phyloP scores from a whole-genome alignment of 2,888 invertebrate genomes.

The Megastigmus dorsalis region DNA sequence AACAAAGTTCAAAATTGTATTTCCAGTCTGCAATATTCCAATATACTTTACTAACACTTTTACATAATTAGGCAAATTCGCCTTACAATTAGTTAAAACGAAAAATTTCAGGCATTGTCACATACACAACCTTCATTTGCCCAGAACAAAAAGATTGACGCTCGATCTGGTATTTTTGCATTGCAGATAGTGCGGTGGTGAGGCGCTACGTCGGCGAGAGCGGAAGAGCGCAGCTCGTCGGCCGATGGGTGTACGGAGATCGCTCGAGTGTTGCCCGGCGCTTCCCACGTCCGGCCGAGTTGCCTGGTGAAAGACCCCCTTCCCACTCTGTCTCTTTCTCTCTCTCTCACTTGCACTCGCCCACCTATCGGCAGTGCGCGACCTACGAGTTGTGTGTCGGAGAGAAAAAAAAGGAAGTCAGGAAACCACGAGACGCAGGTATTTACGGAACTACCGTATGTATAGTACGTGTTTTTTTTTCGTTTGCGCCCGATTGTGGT shows the following conservation, averaged over 20 bases:
- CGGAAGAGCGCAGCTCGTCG: background rate
- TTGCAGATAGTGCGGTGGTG: slow-evolving; percentile 37
- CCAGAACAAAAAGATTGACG: background rate
- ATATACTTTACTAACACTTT: too few species aligned
- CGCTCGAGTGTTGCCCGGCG: slow-evolving; percentile 18
- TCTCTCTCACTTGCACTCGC: background rate
- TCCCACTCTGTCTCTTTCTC: background rate
- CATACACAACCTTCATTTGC: too few species aligned
- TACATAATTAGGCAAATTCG: too few species aligned
- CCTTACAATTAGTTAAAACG: too few species aligned
- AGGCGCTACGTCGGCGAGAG: slow-evolving; percentile 1
- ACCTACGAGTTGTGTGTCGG: too few species aligned
- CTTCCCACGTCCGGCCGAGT: slow-evolving; percentile 43
- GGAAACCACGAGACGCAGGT: slow-evolving; percentile 5
- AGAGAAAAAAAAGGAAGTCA: background rate
- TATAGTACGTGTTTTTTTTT: too few species aligned
- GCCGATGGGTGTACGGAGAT: slow-evolving; percentile 29
- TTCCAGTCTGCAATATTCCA: too few species aligned
- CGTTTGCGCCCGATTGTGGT: background rate
- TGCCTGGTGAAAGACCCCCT: background rate
- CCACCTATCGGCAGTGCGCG: background rate
- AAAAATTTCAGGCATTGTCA: too few species aligned
- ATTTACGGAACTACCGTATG: background rate
- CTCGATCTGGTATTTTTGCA: background rate
- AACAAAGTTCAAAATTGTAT: too few species aligned